A percentile compares a stretch with the other conserved stretches of the same genome.
These are phyloP conservation scores for Anadara kagoshimensis DNA, from an alignment of 1,140 invertebrate genomes.

Conservation along the genomic window DNA sequence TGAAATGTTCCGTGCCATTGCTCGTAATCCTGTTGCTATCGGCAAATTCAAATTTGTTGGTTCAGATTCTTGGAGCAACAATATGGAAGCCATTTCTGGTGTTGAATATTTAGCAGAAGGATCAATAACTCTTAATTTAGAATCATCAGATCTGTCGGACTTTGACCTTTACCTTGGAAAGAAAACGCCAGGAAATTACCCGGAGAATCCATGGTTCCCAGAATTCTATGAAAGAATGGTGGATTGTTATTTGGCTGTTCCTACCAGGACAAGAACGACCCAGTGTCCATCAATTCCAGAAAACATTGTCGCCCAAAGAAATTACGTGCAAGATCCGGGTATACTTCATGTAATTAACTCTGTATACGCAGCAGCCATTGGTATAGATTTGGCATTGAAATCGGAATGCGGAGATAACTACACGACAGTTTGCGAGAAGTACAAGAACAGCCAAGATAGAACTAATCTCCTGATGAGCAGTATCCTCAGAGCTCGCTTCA, in stretches of 20 bases:
- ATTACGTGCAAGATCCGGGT: slow-evolving; percentile 61
- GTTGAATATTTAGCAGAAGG: slow-evolving; percentile 50
- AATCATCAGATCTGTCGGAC: slow-evolving; percentile 48
- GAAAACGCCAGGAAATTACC: slow-evolving; percentile 62
- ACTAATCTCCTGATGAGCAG: slow-evolving; percentile 49
- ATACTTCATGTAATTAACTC: slow-evolving; percentile 66
- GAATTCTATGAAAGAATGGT: slow-evolving; percentile 67
- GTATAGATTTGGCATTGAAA: slow-evolving; percentile 57
- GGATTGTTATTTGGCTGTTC: slow-evolving; percentile 62
- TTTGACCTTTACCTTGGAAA: slow-evolving; percentile 61
- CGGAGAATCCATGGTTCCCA: slow-evolving; percentile 69
- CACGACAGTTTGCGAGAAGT: slow-evolving; percentile 63
- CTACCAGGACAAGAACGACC: slow-evolving; percentile 37
- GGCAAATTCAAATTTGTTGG: slow-evolving; percentile 64
- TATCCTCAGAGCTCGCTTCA: slow-evolving; percentile 58
- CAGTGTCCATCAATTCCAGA: slow-evolving; percentile 45
- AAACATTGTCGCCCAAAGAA: slow-evolving; percentile 44
- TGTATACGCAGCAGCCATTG: slow-evolving; percentile 63
- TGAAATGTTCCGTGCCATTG: slow-evolving; percentile 56
- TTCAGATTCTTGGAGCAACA: slow-evolving; percentile 64
- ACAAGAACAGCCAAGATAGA: slow-evolving; percentile 44
- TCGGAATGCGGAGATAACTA: slow-evolving; percentile 61
- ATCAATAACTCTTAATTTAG: slow-evolving; percentile 59
- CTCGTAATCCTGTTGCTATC: slow-evolving; percentile 39
- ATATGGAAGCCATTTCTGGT: slow-evolving; percentile 48